Conservation (phyloP, 2,888 invertebrate species). For the Nasonovia ribisnigri region DNA sequence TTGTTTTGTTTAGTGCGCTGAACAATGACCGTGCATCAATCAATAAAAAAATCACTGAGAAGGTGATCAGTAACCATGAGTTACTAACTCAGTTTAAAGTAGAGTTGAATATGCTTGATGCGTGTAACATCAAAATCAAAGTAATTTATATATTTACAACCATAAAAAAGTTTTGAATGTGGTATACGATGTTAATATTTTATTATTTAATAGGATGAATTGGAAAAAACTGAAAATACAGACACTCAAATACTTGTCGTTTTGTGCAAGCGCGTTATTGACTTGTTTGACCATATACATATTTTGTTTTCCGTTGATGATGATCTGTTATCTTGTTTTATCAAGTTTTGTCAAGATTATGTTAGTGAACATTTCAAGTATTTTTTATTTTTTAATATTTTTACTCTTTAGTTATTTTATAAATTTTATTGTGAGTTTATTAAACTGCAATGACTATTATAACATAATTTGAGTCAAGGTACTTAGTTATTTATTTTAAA, state of each 20-base stretch:
- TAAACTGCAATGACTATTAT: background rate
- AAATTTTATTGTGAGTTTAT: background rate
- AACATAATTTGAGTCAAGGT: background rate
- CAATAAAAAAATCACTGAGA: background rate
- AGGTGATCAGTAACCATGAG: background rate
- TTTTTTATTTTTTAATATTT: background rate
- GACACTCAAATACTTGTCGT: background rate
- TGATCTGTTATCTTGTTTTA: background rate
- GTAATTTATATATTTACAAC: background rate
- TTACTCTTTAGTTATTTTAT: background rate
- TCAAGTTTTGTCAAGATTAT: background rate
- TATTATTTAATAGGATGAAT: background rate
- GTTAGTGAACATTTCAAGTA: background rate
- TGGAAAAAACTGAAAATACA: background rate
- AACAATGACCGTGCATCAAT: background rate
- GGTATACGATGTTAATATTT: background rate
- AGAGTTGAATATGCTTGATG: background rate
- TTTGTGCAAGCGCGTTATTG: background rate
- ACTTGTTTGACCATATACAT: background rate
- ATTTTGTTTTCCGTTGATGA: background rate
- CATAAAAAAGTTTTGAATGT: background rate
- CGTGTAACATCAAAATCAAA: background rate
- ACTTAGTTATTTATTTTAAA: background rate
- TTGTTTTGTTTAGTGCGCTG: background rate
- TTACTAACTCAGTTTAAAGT: background rate